phyloP scores from a whole-genome alignment of 2,797 vertebrate genomes.

The Atherinosoma microstoma region DNA sequence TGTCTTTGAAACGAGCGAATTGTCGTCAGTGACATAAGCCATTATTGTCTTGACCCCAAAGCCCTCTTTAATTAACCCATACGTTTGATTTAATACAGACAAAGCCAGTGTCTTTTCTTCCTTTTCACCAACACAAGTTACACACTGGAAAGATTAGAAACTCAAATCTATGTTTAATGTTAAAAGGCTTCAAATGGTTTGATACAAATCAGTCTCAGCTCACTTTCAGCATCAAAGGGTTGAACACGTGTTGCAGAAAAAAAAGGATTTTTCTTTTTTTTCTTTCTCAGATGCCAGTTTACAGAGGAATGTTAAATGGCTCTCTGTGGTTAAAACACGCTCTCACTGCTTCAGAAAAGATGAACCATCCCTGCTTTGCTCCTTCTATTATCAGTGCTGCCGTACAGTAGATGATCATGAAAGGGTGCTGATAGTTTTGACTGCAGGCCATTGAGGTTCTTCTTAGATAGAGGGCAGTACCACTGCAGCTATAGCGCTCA shows the following conservation, averaged over 20 bases:
- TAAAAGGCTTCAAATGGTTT: conserved; percentile 49
- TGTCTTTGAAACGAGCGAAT: conserved; percentile 87
- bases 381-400: conserved; percentile 58
- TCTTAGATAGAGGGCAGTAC: conserved; percentile 73
- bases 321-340: conserved; percentile 51
- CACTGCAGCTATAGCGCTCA: conserved; percentile 59
- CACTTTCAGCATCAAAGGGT: conserved; percentile 60
- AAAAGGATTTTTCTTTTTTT: conserved; percentile 30
- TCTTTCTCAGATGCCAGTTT: conserved; percentile 57
- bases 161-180: conserved; percentile 44
- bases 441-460: conserved; percentile 64
- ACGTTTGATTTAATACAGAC: conserved; percentile 82
- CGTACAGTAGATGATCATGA: conserved; percentile 75
- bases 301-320: conserved; percentile 67
- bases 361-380: conserved; percentile 55
- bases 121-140: conserved; percentile 37
- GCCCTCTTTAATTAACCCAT: conserved; percentile 84
- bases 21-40: conserved; percentile 85
- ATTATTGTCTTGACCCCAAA: conserved; percentile 87
- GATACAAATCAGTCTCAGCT: conserved; percentile 56
- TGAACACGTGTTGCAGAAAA: conserved; percentile 57
- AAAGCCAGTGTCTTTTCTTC: conserved; percentile 18
- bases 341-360: conserved; percentile 32
- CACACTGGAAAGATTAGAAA: conserved; percentile 43
- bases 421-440: conserved; percentile 75